These are phyloP conservation scores for Poeciliopsis presidionis DNA, from an alignment of 2,797 vertebrate species.

Conservation along the genomic window DNA sequence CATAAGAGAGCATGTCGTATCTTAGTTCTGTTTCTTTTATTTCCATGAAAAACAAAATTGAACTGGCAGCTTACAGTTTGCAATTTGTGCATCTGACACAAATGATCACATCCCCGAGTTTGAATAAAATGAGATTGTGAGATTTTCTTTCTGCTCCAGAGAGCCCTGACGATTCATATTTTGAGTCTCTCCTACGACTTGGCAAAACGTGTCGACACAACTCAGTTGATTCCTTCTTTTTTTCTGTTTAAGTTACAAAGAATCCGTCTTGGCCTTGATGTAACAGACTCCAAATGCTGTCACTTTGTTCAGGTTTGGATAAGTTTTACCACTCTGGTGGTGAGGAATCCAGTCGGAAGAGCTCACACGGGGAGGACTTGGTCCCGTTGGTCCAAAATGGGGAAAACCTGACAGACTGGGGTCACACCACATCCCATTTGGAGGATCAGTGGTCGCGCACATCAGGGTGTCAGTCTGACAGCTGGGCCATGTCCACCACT, in stretches of 20 bases:
- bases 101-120: neutral
- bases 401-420: slow-evolving; percentile 34
- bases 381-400: slow-evolving; percentile 43
- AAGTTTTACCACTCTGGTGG: slow-evolving; percentile 16
- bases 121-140: neutral
- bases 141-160: neutral
- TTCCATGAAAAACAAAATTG: neutral
- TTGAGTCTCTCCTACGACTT: neutral
- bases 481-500: slow-evolving; percentile 58
- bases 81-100: neutral
- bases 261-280: neutral
- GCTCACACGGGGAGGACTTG: slow-evolving; percentile 28
- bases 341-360: slow-evolving; percentile 21
- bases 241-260: slow-evolving; percentile 1
- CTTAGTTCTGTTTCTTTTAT: neutral
- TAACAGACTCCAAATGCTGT: slow-evolving; percentile 20
- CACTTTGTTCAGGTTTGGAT: slow-evolving; percentile 55
- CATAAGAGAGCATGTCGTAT: neutral
- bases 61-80: neutral
- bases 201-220: neutral
- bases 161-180: neutral
- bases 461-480: slow-evolving; percentile 42
- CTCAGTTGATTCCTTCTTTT: neutral
- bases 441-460: slow-evolving; percentile 32
- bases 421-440: slow-evolving; percentile 25